These are phyloP conservation scores for Eristalinus aeneus DNA, from an alignment of 2,888 invertebrate species.

Conservation along the genomic window DNA sequence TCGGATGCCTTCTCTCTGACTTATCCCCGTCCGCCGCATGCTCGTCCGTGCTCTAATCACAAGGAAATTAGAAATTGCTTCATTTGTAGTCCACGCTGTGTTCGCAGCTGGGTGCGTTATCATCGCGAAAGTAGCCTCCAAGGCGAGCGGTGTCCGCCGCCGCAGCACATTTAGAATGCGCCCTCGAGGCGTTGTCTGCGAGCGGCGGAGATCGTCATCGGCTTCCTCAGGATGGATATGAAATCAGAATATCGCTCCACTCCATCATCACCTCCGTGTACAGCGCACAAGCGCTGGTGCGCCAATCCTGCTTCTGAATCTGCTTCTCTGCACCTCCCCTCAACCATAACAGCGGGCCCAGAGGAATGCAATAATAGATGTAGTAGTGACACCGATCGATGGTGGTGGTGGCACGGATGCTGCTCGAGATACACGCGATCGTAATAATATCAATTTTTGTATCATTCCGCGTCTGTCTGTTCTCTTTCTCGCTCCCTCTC, in stretches of 20 bases:
- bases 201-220: conserved; percentile 6
- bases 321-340: not conserved
- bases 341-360: not conserved
- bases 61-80: conserved; percentile 52
- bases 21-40: not conserved
- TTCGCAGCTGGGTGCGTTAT: not conserved
- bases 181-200: conserved; percentile 52
- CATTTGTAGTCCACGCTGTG: not conserved
- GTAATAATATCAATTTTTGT: conserved; percentile 67
- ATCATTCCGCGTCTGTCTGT: conserved; percentile 58
- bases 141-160: not conserved
- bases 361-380: conserved; percentile 41
- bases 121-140: not conserved
- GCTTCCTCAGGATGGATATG: conserved; percentile 14
- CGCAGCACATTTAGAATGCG: conserved; percentile 18
- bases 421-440: conserved; percentile 27
- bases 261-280: conserved; percentile 46
- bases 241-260: conserved; percentile 52
- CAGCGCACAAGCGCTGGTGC: not conserved
- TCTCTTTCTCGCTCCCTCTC: not conserved
- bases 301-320: conserved; percentile 38
- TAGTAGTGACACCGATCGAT: conserved; percentile 13
- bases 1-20: conserved; percentile 27
- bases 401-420: conserved; percentile 36
- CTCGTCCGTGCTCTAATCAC: not conserved